Base-by-base conservation (phyloP, 1,140 invertebrate genomes). In the Zophobas atratus region DNA sequence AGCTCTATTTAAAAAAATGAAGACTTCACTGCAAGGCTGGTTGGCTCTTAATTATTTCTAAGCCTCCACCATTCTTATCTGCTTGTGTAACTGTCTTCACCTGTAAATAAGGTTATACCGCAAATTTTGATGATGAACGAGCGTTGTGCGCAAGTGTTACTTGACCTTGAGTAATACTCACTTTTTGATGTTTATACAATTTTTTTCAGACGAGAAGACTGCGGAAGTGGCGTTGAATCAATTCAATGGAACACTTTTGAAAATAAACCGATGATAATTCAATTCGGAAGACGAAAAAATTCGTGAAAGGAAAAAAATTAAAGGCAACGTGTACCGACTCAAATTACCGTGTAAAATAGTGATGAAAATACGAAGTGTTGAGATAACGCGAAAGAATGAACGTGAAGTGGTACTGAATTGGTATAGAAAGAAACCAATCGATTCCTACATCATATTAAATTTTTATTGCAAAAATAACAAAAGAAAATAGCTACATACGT, bases 181-280 rank as follows among this genome's bases (percentile, higher is more conserved):
- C 20, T 20, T 20, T 20, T 20, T 70, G 4, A 55, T 72, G 55
- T 35, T 38, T 74, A 38, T 36, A 34, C 2, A 48, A 51, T 43
- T 1, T 67, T 60, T 79, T 75, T 71, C 20, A 83, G 82, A 80
- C 78, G 63, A 80, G 79, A 76, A 81, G 70, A 77, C 56, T 32
- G 84, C 87, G 8, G 51, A 71, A 20, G 34, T 78, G 72, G 84
- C 83, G 34, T 81, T 88, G 51, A 75, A 85, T 5, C 75, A 82
- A 78, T 76, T 82, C 49, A 86, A 86, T 83, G 87, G 87, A 35
- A 77, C 78, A 0, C 71, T 86, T 49, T 41, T 86, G 20, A 81
- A 85, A 84, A 80, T 36, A 85, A 84, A 80, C 87, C 87, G 51
- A 83, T 87, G 5, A 83, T 88, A 63, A 82, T 85, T 48, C 81